Base-by-base conservation (phyloP, 2,113 vertebrate genomes). In the Python bivittatus region DNA sequence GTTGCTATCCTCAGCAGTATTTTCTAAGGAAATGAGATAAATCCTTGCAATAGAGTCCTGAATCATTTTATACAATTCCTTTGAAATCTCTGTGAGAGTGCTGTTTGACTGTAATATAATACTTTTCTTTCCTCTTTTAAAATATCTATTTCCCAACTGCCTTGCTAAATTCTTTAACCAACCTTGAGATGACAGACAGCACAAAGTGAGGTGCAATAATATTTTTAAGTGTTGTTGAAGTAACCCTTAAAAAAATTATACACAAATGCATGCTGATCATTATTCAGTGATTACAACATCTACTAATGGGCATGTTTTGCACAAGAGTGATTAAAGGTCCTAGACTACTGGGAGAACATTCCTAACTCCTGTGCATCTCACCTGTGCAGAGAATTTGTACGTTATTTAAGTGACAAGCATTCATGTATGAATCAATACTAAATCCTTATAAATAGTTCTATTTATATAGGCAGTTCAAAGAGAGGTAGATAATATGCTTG, bases 11-110 rank as follows among this genome's bases (percentile, higher is more conserved):
- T 88, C 57, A 29, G 44, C 54, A 27, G 1, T 93, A 57, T 95
- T 94, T 96, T 88, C 91, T 33, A 61, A 95, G 72, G 83, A 95
- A 95, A 92, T 90, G 25, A 91, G 91, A 88, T 44, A 83, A 90
- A 92, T 92, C 53, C 64, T 79, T 42, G 38, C 68, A 53, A 88
- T 91, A 64, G 86, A 92, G 90, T 29, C 23, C n/a, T 89, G 85
- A 56, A 8, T 61, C 61, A 86, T 94, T 87, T 85, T 10, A 93
- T 54, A 3, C 0, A 92, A 92, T 93, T n/a, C 85, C 52, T 79
- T n/a, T 54, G 33, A 6, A 22, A 91, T 88, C 90, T 83, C 87
- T 94, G 87, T 7, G 79, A 54, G 54, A 60, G 23, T 1, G 52
- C 8, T n/a, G 56, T 25, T 92, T 88, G 60, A 83, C 61, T 53